A percentile compares a stretch with the other conserved stretches of the same genome.
Conservation (phyloP, 2,797 vertebrate species). For the Phataginus tricuspis region DNA sequence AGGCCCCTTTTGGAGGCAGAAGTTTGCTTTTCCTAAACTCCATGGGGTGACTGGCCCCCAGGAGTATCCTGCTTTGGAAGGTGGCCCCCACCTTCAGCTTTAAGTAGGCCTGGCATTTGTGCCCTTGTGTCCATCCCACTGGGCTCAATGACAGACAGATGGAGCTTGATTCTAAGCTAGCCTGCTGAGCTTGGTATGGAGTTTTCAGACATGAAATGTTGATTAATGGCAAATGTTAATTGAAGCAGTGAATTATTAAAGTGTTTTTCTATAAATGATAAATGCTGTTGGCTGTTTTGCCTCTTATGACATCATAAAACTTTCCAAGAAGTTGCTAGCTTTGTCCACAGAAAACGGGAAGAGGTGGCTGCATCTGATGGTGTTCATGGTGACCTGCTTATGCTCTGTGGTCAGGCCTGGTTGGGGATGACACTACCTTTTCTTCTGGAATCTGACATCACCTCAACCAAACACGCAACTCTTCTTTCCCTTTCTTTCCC, state of each 20-base stretch:
- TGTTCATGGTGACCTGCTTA: background rate
- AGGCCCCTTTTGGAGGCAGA: background rate
- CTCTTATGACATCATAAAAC: conserved; percentile 61
- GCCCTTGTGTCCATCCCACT: conserved; percentile 34
- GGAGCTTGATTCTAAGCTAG: conserved; percentile 39
- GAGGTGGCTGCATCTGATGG: background rate
- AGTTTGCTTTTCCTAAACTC: conserved; percentile 44
- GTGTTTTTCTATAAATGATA: conserved; percentile 77
- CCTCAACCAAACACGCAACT: conserved; percentile 1
- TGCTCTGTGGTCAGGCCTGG: background rate
- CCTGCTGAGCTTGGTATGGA: conserved; percentile 69
- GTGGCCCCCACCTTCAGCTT: background rate
- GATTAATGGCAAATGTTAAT: conserved; percentile 82
- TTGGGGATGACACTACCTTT: background rate
- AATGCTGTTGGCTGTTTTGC: conserved; percentile 72
- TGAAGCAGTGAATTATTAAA: conserved; percentile 83
- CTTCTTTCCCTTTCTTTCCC: conserved; percentile 2
- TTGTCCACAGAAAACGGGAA: conserved; percentile 29
- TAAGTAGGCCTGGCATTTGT: conserved; percentile 65
- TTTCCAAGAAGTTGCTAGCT: conserved; percentile 67
- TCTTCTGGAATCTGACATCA: background rate
- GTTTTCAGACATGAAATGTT: conserved; percentile 74
- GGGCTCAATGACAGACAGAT: conserved; percentile 50
- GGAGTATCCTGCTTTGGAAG: conserved; percentile 44
- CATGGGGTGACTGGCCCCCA: background rate